A percentile compares a stretch with the other conserved stretches of the same genome.
Conservation (phyloP, 2,888 invertebrate genomes). For the Buathra laborator region DNA sequence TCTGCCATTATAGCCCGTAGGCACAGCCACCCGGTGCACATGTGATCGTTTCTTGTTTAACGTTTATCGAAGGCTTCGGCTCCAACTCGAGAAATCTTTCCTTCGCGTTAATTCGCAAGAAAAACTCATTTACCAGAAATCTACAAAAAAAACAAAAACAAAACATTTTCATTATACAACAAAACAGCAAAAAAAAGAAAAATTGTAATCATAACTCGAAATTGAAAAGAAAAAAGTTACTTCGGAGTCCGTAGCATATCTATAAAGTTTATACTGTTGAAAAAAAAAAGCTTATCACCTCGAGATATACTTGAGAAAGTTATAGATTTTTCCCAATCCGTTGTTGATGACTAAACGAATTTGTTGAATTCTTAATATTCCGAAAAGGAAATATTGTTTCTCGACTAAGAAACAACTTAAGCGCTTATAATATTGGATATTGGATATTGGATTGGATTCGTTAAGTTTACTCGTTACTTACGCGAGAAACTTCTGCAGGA, state of each 20-base stretch:
- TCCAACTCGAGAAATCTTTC: neutral
- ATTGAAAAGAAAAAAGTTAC: neutral
- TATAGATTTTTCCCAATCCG: neutral
- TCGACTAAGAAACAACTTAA: neutral
- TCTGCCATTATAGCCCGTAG: conserved; percentile 33
- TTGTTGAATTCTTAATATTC: neutral
- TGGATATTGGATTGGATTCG: conserved; percentile 25
- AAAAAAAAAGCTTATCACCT: conserved; percentile 4
- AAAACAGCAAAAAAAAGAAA: neutral
- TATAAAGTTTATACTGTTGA: neutral
- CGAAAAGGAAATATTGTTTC: neutral
- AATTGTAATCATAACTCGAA: neutral
- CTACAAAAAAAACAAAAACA: neutral
- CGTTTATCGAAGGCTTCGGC: neutral
- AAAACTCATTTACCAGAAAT: neutral
- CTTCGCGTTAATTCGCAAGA: too few species aligned
- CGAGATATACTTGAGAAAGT: neutral
- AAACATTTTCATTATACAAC: neutral
- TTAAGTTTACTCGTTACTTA: conserved; percentile 51
- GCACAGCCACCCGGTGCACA: neutral
- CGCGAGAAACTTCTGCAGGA: conserved; percentile 20
- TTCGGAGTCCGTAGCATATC: neutral
- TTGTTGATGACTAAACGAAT: neutral
- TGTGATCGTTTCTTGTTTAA: neutral
- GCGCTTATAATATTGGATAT: conserved; percentile 16